These are phyloP conservation scores for Rhopalosiphum nymphaeae DNA, from an alignment of 2,888 invertebrate genomes.

Conservation along the genomic window DNA sequence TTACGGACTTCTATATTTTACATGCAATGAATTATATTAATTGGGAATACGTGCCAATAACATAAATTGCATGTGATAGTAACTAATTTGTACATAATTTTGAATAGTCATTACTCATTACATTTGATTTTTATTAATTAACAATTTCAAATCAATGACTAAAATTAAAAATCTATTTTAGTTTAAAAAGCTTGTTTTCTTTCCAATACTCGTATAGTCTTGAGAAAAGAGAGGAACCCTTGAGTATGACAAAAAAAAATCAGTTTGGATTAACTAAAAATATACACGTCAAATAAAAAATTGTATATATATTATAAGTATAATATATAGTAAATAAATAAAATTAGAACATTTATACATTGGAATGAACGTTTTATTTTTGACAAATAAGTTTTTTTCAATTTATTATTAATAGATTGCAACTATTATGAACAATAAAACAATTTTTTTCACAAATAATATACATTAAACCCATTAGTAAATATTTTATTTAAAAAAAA, in stretches of 20 bases:
- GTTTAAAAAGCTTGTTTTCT: conserved; percentile 35
- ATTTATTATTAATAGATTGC: conserved; percentile 20
- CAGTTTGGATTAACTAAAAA: conserved; percentile 25
- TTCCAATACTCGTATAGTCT: conserved; percentile 51
- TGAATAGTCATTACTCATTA: neutral
- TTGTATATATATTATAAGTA: conserved; percentile 3
- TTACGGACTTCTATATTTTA: neutral
- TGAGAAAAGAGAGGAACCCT: conserved; percentile 53
- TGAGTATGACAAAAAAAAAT: conserved; percentile 34
- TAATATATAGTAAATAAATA: conserved; percentile 33
- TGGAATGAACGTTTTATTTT: conserved; percentile 53
- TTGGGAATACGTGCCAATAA: neutral
- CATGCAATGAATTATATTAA: neutral
- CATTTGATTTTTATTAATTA: conserved; percentile 4
- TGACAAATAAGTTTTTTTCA: conserved; percentile 10
- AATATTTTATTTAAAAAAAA: neutral
- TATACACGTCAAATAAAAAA: neutral
- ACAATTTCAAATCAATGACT: conserved; percentile 7
- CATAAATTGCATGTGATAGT: conserved; percentile 22
- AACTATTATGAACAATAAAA: neutral
- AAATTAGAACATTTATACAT: conserved; percentile 47
- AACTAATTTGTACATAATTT: conserved; percentile 33
- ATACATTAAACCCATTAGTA: conserved; percentile 21
- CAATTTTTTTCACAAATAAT: conserved; percentile 45
- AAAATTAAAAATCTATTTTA: neutral